These are phyloP conservation scores for Malachius bipustulatus DNA, from an alignment of 2,888 invertebrate species.

Conservation along the genomic window DNA sequence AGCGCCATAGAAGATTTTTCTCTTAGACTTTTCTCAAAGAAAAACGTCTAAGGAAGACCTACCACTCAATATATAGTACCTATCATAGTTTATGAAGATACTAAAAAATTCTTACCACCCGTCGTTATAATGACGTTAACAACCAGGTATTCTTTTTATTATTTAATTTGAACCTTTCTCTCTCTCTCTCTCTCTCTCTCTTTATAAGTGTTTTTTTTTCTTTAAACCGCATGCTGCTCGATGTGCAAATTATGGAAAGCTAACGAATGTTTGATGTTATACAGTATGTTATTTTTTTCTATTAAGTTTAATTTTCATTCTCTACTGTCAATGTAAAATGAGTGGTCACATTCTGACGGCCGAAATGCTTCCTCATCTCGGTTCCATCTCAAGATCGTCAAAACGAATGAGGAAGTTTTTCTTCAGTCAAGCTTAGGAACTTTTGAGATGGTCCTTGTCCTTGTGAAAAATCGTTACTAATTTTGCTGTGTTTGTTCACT, in stretches of 20 bases:
- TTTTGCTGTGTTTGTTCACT: conserved; percentile 51
- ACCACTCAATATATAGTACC: too few species aligned
- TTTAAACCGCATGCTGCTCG: conserved; percentile 22
- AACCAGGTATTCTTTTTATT: too few species aligned
- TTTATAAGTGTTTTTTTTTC: conserved; percentile 14
- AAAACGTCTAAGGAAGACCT: too few species aligned
- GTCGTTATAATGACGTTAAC: too few species aligned
- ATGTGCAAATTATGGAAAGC: conserved; percentile 18
- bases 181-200: conserved; percentile 6
- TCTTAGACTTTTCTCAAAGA: too few species aligned
- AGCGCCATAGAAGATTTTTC: too few species aligned
- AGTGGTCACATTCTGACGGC: conserved; percentile 34
- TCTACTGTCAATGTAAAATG: conserved; percentile 32
- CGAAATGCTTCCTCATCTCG: conserved; percentile 21
- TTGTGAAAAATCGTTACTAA: conserved; percentile 41
- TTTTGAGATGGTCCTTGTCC: conserved; percentile 87
- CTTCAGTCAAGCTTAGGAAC: conserved; percentile 56
- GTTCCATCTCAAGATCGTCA: conserved; percentile 6
- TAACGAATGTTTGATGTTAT: background rate
- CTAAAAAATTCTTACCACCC: too few species aligned
- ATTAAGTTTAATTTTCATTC: conserved; percentile 23
- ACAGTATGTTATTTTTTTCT: conserved; percentile 31
- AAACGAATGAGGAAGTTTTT: conserved; percentile 26
- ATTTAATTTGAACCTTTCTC: background rate
- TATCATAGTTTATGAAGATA: too few species aligned